Conservation (phyloP, 2,113 vertebrate species). For the Poecile atricapillus region DNA sequence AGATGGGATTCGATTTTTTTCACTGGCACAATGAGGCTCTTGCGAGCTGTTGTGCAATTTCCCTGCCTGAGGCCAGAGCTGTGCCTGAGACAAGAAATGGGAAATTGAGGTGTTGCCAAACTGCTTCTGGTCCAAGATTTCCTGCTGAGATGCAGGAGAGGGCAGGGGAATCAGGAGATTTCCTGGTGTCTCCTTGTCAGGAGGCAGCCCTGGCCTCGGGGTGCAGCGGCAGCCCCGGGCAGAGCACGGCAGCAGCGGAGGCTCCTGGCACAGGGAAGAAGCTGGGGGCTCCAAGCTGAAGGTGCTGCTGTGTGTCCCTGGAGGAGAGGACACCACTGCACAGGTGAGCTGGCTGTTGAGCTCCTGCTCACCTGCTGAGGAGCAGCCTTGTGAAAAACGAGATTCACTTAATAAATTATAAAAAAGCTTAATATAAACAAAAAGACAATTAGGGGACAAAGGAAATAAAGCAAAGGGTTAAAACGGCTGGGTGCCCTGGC, state of each 20-base stretch:
- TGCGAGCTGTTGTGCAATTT: not conserved
- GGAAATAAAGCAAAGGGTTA: too few species aligned
- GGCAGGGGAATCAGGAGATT: not conserved
- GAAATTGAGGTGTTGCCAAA: not conserved
- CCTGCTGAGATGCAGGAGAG: not conserved
- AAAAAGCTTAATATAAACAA: too few species aligned
- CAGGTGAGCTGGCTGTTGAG: conserved; percentile 53
- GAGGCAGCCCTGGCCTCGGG: not conserved
- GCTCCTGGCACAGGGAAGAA: not conserved
- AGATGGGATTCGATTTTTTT: not conserved
- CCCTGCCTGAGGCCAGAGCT: not conserved
- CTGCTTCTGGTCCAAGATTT: not conserved
- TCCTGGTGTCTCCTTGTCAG: not conserved
- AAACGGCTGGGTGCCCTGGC: too few species aligned
- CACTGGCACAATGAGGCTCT: not conserved
- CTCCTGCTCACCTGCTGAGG: conserved; percentile 42
- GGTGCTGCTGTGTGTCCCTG: not conserved
- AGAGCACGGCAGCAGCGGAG: not conserved
- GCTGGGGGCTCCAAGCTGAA: not conserved
- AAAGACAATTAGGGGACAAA: too few species aligned
- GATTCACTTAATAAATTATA: too few species aligned
- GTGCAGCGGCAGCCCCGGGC: not conserved
- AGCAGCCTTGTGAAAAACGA: not conserved
- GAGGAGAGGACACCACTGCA: not conserved
- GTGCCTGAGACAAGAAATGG: not conserved